Evolutionary conservation across 2,113 vertebrate species (phyloP).

Genomic region (Brachyhypopomus occidentalis): DNA sequence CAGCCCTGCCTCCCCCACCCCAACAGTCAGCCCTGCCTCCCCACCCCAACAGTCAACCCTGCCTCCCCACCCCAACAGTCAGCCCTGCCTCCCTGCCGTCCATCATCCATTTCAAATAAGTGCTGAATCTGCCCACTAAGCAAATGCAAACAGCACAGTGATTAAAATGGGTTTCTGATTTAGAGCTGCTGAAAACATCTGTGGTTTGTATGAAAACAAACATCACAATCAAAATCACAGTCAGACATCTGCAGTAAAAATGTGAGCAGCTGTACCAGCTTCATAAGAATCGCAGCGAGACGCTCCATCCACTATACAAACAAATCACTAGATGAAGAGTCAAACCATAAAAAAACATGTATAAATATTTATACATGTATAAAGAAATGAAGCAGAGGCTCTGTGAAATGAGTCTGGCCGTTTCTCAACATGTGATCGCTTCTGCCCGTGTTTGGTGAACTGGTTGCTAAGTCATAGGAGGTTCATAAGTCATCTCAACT

Average conservation of each 20-base stretch:
- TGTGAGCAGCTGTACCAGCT: no score
- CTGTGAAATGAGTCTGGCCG: neutral
- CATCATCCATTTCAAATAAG: neutral
- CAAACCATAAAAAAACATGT: neutral
- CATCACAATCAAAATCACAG: no score
- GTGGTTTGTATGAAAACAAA: no score
- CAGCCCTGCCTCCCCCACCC: neutral
- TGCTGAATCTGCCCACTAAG: neutral
- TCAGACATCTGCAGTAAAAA: no score
- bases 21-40: neutral
- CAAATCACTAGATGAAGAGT: neutral
- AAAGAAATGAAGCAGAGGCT: neutral
- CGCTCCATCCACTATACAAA: neutral
- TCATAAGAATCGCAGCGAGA: no score
- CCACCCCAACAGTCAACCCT: no score
- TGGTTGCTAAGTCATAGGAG: neutral
- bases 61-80: no score
- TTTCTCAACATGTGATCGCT: neutral
- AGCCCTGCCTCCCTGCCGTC: neutral
- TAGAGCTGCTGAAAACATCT: no score
- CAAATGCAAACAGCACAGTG: no score
- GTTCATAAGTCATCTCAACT: slow-evolving; percentile 1
- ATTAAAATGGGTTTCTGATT: neutral
- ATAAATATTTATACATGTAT: no score
- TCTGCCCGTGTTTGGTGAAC: neutral